phyloP scores from a whole-genome alignment of 2,888 invertebrate species.

The Acanthoscelides obtectus region DNA sequence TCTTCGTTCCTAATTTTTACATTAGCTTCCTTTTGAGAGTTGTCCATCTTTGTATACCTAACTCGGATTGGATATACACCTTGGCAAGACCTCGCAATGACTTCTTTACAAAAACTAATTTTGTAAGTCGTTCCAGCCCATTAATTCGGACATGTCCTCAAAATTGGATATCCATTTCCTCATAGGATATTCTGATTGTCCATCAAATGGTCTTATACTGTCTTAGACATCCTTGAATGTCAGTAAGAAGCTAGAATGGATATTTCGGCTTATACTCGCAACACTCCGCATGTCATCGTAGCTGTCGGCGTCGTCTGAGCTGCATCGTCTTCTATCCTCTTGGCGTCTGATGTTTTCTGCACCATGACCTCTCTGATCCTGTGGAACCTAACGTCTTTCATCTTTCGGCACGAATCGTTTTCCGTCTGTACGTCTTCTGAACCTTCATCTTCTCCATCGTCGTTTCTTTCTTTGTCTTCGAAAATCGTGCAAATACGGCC shows the following conservation, averaged over 20 bases:
- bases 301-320: not conserved
- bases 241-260: slow-evolving; percentile 13
- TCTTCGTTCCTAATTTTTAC: no score
- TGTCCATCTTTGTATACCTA: no score
- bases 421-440: not conserved
- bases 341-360: no score
- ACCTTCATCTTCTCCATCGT: not conserved
- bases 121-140: slow-evolving; percentile 30
- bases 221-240: slow-evolving; percentile 31
- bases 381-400: not conserved
- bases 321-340: not conserved
- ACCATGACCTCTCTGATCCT: not conserved
- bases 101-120: slow-evolving; percentile 33
- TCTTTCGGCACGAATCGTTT: slow-evolving; percentile 6
- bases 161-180: slow-evolving; percentile 29
- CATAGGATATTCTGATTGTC: slow-evolving; percentile 25
- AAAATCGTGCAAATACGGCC: slow-evolving; percentile 12
- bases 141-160: slow-evolving; percentile 12
- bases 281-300: no score
- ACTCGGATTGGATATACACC: no score
- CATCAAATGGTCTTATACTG: slow-evolving; percentile 24
- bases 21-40: no score
- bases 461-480: slow-evolving; percentile 4
- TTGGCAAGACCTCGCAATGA: slow-evolving; percentile 18
- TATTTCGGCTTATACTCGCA: not conserved